Evolutionary conservation across 2,113 vertebrate genomes (phyloP), one percentile per base, ranked within the genome.

Genomic region (Amblyopsis rosae): DNA sequence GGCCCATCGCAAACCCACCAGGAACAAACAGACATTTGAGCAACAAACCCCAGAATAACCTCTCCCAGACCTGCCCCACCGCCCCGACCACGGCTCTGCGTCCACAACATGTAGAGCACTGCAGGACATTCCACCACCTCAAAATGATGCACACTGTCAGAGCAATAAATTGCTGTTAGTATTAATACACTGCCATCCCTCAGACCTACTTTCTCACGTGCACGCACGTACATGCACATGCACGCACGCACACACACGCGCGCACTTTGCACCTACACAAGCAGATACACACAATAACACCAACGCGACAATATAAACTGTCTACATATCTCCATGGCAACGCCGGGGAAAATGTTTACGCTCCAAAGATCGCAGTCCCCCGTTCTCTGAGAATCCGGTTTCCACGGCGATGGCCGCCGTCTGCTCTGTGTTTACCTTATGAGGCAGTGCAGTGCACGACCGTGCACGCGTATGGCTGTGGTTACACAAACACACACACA

Each of bases 381-480:
- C 15, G 73, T 70, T 85, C 76, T 80, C 75, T 13, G 26, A 7
- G 16, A 53, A 59, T 82, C 70, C 26, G 70, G 88, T 88, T 81
- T 80, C 90, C 69, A 87, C 81, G 79, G 86, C 6, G 54, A 89
- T 32, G 33, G 59, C 62, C 54, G 55, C 49, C 79, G 69, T 65
- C 70, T 12, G 80, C 82, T 67, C 54, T 69, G 62, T 83, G 77
- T 86, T 89, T 86, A 84, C 87, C 88, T 81, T 49, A 3, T 62
- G 73, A 58, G 77, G 77, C 80, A 76, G 65, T 90, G 88, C 87
- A 83, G 83, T 82, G 69, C 68, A 83, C 69, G 81, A 87, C 85
- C 86, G 88, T 64, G 82, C 69, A 70, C 85, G 78, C 90, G 90
- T 87, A 86, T 90, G 88, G 87, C 81, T 82, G 72, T 70, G 73